Base-by-base conservation (phyloP, 2,888 invertebrate genomes). In the Drepanosiphum platanoidis region DNA sequence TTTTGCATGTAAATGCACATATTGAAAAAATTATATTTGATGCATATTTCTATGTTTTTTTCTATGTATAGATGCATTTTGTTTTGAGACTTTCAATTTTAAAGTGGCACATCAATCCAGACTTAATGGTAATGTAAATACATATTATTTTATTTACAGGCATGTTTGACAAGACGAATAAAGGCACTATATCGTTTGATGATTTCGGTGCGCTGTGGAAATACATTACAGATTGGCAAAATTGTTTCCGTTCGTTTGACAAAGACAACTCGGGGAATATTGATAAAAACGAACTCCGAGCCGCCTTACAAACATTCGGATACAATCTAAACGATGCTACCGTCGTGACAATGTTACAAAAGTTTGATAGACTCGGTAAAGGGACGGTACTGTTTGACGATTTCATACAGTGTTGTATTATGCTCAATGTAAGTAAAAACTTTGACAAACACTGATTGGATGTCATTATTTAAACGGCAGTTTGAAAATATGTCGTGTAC, bases 171-270 rank as follows among this genome's bases (percentile, higher is more conserved):
- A 93, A 94, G 87, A 94, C 96, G 88, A 95, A 94, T 88, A 93
- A 94, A 88, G 98, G 98, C 11, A 95, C 94, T 1, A 97, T 99
- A 83, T 95, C 93, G 88, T 98, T 98, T 90, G 95, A 97, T 88
- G 98, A 99, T 90, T 99, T 99, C 90, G 95, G 96, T 77, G 95
- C 96, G 0, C 91, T 99, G 0, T 99, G 99, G 99, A 97, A 97
- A 89, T 99, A 98, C 90, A 96, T 99, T 0, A 96, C 96, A 9
- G 98, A 99, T 89, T 99, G 99, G 99, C 97, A 98, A 89, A 94
- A 93, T 89, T 97, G 97, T 89, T 99, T 99, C 90, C 93, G 95
- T 70, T 94, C 95, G 0, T 99, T 97, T 89, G 99, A 99, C 90
- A 91, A 94, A 70, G 98, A 99, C 89, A 95, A 94, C 89, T 95